Conservation (phyloP, 2,888 invertebrate species). For the Zaprionus bogoriensis region DNA sequence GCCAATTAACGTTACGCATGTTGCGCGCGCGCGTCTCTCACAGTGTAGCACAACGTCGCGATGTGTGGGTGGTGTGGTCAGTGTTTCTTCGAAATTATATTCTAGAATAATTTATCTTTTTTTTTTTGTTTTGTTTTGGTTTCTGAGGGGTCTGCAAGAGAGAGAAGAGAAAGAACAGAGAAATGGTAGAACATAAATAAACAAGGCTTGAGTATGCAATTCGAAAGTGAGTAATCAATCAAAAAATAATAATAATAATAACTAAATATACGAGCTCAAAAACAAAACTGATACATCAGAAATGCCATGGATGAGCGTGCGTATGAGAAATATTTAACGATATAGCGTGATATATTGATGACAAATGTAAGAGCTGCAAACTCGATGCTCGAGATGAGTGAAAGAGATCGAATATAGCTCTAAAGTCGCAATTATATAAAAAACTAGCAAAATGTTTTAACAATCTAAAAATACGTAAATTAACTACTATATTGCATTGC, state of each 20-base stretch:
- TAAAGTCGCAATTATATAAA: no score
- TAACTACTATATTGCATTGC: constrained; percentile 11
- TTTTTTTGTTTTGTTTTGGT: constrained; percentile 8
- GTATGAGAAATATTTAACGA: no score
- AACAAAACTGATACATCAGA: no score
- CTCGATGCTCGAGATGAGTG: no score
- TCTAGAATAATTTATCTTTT: not conserved
- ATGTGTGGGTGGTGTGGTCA: not conserved
- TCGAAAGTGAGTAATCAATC: constrained; percentile 19
- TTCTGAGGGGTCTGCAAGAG: constrained; percentile 66
- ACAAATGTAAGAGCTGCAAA: not conserved
- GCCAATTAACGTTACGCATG: constrained; percentile 49
- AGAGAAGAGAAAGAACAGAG: constrained; percentile 65
- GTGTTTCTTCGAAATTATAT: not conserved
- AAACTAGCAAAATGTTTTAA: no score
- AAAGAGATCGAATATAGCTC: no score
- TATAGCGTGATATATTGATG: no score
- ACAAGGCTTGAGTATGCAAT: constrained; percentile 34
- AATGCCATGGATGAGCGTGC: constrained; percentile 25
- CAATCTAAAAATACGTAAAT: no score
- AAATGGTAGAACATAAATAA: constrained; percentile 73
- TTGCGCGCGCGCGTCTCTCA: constrained; percentile 39
- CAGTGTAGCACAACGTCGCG: constrained; percentile 39
- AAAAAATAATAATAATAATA: not conserved
- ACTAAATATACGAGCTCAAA: no score